These are phyloP conservation scores for Paragorgia papillata DNA, from an alignment of 92 coral and sea anemone species.

Conservation along the genomic window DNA sequence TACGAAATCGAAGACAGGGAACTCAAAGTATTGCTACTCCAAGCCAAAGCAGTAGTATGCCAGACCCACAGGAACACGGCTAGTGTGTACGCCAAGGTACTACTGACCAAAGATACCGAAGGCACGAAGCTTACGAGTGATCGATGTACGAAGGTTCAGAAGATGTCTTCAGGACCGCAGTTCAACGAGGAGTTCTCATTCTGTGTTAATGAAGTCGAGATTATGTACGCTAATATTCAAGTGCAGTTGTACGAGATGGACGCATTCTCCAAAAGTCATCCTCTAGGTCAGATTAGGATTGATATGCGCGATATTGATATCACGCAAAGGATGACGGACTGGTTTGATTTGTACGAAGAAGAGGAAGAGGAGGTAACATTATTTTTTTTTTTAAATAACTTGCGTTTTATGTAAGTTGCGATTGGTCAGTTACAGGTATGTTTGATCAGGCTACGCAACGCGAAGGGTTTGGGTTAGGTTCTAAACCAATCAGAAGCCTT, in stretches of 20 bases:
- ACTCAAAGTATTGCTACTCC: slow-evolving; percentile 70
- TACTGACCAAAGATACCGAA: slow-evolving; percentile 60
- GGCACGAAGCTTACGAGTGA: slow-evolving; percentile 64
- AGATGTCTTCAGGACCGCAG: slow-evolving; percentile 81
- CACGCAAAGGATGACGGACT: slow-evolving; percentile 59
- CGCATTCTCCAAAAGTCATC: slow-evolving; percentile 86
- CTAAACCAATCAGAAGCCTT: too few species aligned
- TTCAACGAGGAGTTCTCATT: slow-evolving; percentile 92
- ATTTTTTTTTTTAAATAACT: background rate
- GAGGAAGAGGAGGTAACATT: slow-evolving; percentile 49
- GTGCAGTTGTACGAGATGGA: slow-evolving; percentile 69
- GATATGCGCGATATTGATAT: slow-evolving; percentile 64
- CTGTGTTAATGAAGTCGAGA: slow-evolving; percentile 65
- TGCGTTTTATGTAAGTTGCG: background rate
- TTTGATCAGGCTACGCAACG: too few species aligned
- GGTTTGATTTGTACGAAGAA: slow-evolving; percentile 83
- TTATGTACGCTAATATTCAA: slow-evolving; percentile 35
- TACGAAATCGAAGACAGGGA: slow-evolving; percentile 75
- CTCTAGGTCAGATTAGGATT: slow-evolving; percentile 74
- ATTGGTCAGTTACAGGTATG: too few species aligned
- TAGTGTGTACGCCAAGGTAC: slow-evolving; percentile 64
- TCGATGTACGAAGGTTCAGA: slow-evolving; percentile 75
- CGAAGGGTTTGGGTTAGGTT: too few species aligned
- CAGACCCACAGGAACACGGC: slow-evolving; percentile 28
- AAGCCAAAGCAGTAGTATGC: slow-evolving; percentile 70